Evolutionary conservation across 2,888 invertebrate species (phyloP).

Genomic region (Calameuta pallipes): DNA sequence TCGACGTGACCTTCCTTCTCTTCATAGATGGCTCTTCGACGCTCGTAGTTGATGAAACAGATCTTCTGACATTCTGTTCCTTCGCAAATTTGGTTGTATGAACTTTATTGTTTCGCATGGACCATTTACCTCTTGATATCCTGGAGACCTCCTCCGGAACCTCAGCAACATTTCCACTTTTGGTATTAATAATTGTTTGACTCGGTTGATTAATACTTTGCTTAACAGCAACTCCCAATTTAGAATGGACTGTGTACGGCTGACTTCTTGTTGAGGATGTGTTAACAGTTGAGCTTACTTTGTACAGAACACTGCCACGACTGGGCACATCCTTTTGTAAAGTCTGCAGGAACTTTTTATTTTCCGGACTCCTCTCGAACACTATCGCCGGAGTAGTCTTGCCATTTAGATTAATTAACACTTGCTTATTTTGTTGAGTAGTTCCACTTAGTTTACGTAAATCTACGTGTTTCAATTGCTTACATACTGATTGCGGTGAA

Average conservation of each 20-base stretch:
- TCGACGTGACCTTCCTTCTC: slow-evolving; percentile 32
- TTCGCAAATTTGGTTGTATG: slow-evolving; percentile 20
- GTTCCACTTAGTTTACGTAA: slow-evolving; percentile 5
- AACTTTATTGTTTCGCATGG: slow-evolving; percentile 16
- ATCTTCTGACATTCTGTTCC: slow-evolving; percentile 16
- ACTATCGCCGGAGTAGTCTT: slow-evolving; percentile 20
- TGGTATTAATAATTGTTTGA: neutral
- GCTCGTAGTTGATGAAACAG: slow-evolving; percentile 7
- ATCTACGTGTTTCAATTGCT: slow-evolving; percentile 9
- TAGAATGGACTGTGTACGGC: neutral
- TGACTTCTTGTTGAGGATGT: slow-evolving; percentile 15
- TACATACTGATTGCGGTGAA: neutral
- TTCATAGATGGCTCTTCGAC: slow-evolving; percentile 35
- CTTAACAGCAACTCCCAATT: neutral
- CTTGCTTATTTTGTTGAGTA: slow-evolving; percentile 15
- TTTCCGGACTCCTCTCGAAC: slow-evolving; percentile 14
- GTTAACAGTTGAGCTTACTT: slow-evolving; percentile 13
- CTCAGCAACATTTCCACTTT: neutral
- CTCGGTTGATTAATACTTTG: neutral
- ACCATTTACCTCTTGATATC: slow-evolving; percentile 22
- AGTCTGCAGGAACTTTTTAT: slow-evolving; percentile 8
- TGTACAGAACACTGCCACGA: slow-evolving; percentile 17
- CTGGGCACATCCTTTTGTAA: neutral
- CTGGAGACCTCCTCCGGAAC: slow-evolving; percentile 20
- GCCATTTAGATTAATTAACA: slow-evolving; percentile 16